Base-by-base conservation (phyloP, 2,888 invertebrate genomes). In the Eristalis intricaria region DNA sequence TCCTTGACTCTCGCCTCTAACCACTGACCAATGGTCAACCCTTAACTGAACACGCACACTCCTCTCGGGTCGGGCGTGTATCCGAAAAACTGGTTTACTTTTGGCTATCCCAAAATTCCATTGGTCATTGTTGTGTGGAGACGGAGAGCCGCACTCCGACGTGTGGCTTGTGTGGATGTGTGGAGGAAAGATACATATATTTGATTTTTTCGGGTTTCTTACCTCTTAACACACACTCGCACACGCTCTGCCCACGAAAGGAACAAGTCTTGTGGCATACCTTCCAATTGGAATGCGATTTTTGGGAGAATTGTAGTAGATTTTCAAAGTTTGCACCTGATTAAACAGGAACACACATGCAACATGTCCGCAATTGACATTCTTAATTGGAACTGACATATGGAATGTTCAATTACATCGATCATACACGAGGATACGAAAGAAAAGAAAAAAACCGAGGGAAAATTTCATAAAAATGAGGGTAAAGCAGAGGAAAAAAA, bases 21-120 rank as follows among this genome's bases (percentile, higher is more conserved):
- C 83, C 68, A 83, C 68, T 87, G 87, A 87, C 87, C 87, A 87
- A 87, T 87, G 87, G 87, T 87, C 87, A 87, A 84, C 87, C 87
- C 87, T 87, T 84, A 87, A 79, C 69, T 8, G 29, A 35, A 76
- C 76, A 87, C 87, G 87, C 87, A 87, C 84, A 84, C 87, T 87
- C 87, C 26, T 19, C 13, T 13, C 60, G 11, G 23, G 74, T 83
- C 40, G 32, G 32, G 32, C 32, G 32, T 63, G 50, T 66, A 75
- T 43, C 79, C 75, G 84, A 87, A 87, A 87, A 87, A 87, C 87
- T 87, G 84, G 87, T 87, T 87, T 65, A 58, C 50, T 73, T 68
- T 73, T 58, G 70, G 74, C 23, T 73, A 50, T 87, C 68, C 79
- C 84, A 68, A 87, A 87, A 87, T 87, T 87, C 87, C 87, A 87